A percentile compares a stretch with the other conserved stretches of the same genome.
phyloP scores from a whole-genome alignment of 2,888 invertebrate species.

The Pristionchus fissidentatus region DNA sequence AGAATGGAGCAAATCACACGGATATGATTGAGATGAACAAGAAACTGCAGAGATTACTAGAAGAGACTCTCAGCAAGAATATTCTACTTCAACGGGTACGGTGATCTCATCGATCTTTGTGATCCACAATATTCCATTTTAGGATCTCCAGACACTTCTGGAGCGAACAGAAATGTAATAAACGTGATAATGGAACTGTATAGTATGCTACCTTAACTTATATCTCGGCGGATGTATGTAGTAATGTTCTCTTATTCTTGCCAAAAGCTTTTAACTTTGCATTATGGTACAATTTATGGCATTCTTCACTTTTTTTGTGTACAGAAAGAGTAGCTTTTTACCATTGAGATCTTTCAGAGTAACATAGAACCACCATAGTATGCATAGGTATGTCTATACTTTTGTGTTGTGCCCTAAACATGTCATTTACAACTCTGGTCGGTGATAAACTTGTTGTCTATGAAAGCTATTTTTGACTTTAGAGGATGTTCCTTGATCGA shows the following conservation, averaged over 20 bases:
- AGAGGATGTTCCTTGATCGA: constrained; percentile 35
- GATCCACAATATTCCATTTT: no score
- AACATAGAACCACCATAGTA: background rate
- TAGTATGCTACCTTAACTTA: background rate
- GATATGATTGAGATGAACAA: constrained; percentile 66
- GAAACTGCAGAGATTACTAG: constrained; percentile 63
- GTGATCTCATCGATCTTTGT: background rate
- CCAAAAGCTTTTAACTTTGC: background rate
- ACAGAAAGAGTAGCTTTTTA: constrained; percentile 6
- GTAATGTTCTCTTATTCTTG: constrained; percentile 19
- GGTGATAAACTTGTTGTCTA: constrained; percentile 34
- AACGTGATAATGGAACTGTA: background rate
- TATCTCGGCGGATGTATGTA: background rate
- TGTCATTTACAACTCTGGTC: constrained; percentile 33
- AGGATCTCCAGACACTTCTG: constrained; percentile 63
- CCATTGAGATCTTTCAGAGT: constrained; percentile 9
- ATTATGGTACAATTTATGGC: constrained; percentile 19
- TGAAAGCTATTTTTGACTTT: background rate
- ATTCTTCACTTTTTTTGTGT: background rate
- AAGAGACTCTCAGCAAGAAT: constrained; percentile 66
- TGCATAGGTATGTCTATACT: background rate
- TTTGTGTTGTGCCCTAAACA: constrained; percentile 21
- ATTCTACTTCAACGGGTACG: constrained; percentile 60
- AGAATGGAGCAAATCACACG: constrained; percentile 39
- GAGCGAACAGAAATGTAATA: constrained; percentile 61